phyloP scores from a whole-genome alignment of 92 coral and sea anemone species.

The Actinostola sp. region DNA sequence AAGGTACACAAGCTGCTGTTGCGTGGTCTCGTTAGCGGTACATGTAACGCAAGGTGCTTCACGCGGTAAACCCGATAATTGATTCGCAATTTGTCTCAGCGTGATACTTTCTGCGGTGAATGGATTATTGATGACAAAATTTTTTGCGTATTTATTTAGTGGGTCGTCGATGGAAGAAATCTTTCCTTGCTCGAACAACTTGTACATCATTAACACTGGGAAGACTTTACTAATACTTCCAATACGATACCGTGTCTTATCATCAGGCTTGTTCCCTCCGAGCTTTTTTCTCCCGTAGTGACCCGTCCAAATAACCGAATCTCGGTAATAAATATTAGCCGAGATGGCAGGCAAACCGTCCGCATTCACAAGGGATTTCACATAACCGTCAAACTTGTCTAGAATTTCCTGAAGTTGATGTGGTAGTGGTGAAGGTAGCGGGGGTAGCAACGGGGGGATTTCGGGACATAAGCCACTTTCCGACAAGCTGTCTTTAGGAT shows the following conservation, averaged over 20 bases:
- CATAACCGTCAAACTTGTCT: conserved; percentile 25
- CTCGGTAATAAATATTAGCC: conserved; percentile 57
- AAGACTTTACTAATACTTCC: conserved; percentile 76
- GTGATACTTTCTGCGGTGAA: conserved; percentile 71
- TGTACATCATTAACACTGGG: conserved; percentile 64
- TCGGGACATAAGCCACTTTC: conserved; percentile 41
- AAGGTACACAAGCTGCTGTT: conserved; percentile 35
- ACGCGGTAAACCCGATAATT: conserved; percentile 74
- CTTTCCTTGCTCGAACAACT: conserved; percentile 62
- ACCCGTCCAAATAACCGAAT: conserved; percentile 56
- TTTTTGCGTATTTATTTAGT: conserved; percentile 73
- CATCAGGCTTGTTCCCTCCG: conserved; percentile 38
- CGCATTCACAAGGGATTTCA: conserved; percentile 36
- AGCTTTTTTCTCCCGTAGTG: conserved; percentile 64
- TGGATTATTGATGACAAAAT: conserved; percentile 73
- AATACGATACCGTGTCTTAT: conserved; percentile 63
- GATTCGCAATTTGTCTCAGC: conserved; percentile 81
- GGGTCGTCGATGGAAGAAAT: conserved; percentile 76
- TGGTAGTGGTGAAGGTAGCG: conserved; percentile 55
- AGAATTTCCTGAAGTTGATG: conserved; percentile 25
- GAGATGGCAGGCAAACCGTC: conserved; percentile 70
- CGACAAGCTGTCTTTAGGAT: not conserved
- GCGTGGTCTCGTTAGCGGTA: conserved; percentile 38
- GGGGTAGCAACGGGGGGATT: conserved; percentile 41
- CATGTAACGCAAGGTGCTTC: conserved; percentile 69